Conservation (phyloP, 1,140 invertebrate species). For the Drosophila mayri region DNA sequence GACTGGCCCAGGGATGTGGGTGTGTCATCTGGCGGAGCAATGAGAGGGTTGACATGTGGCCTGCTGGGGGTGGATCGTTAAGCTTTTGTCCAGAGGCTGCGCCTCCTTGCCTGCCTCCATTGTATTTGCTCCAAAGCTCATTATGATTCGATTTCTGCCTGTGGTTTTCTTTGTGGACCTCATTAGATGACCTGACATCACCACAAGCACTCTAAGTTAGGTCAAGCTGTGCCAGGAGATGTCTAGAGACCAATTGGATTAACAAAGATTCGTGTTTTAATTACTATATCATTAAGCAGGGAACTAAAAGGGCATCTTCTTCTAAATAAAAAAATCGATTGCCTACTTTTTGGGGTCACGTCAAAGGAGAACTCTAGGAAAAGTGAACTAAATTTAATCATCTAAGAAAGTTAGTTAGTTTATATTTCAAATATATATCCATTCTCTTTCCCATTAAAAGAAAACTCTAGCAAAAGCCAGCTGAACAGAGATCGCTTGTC, state of each 20-base stretch:
- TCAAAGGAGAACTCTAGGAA: not conserved
- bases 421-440: not conserved
- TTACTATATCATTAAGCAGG: not conserved
- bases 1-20: slow-evolving; percentile 26
- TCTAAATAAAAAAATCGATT: not conserved
- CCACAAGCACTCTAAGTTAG: slow-evolving; percentile 16
- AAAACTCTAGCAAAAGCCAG: slow-evolving; percentile 12
- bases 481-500: slow-evolving; percentile 56
- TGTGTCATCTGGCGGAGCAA: slow-evolving; percentile 32
- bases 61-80: slow-evolving; percentile 43
- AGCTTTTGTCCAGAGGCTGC: slow-evolving; percentile 40
- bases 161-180: slow-evolving; percentile 29
- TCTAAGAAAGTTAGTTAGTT: not conserved
- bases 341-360: not conserved
- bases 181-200: slow-evolving; percentile 37
- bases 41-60: slow-evolving; percentile 65
- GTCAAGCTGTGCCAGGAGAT: slow-evolving; percentile 19
- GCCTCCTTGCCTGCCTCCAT: not conserved
- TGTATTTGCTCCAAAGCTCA: slow-evolving; percentile 11
- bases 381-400: too few relatives aligned
- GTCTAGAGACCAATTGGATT: not conserved
- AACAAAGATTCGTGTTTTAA: not conserved
- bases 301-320: not conserved
- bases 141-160: slow-evolving; percentile 17
- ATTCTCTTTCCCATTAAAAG: not conserved